Evolutionary conservation across 2,888 invertebrate genomes (phyloP), one percentile per base, ranked within the genome.

Genomic region (Dinocampus coccinellae): DNA sequence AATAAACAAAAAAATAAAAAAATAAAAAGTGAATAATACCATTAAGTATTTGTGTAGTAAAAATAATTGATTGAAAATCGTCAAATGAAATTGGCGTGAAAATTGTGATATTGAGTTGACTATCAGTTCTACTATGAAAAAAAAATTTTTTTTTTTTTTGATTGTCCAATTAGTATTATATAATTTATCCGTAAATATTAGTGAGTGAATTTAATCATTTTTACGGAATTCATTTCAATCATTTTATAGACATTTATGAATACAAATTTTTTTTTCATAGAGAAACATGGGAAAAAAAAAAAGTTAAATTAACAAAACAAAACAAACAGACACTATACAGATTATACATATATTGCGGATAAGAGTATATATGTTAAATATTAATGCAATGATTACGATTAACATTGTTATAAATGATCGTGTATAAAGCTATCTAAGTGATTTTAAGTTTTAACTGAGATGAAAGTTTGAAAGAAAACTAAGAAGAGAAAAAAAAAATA

Each of bases 391-490:
- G 84, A 83, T 87, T 86, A 87, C 83, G 79, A 86, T 85, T 85
- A 81, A 84, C 83, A 85, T 86, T 87, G 87, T 87, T 87, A 86
- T 83, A 81, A 85, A 85, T 83, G 83, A 85, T 83, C 85, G 82
- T 87, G 87, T 87, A 87, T 87, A 87, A 87, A 87, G 86, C 84
- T 87, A 85, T 85, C 81, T 83, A 84, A 85, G 85, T 86, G 86
- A 86, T 86, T 84, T 84, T 85, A 85, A 84, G 85, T 87, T 87
- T 85, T 83, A 82, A 85, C 81, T 80, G 82, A 85, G 82, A 81
- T 80, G 81, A 83, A 82, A 83, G 79, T 81, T 83, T 24, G 69
- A 62, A 69, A 62, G 60, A 60, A 34, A 60, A 69, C 34, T 55
- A 7, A 36, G 29, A 57, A 53, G 57, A 36, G 29, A 52, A 64